Evolutionary conservation across 2,113 vertebrate genomes (phyloP), one percentile per base, ranked within the genome.

Genomic region (Syrmaticus mikado): DNA sequence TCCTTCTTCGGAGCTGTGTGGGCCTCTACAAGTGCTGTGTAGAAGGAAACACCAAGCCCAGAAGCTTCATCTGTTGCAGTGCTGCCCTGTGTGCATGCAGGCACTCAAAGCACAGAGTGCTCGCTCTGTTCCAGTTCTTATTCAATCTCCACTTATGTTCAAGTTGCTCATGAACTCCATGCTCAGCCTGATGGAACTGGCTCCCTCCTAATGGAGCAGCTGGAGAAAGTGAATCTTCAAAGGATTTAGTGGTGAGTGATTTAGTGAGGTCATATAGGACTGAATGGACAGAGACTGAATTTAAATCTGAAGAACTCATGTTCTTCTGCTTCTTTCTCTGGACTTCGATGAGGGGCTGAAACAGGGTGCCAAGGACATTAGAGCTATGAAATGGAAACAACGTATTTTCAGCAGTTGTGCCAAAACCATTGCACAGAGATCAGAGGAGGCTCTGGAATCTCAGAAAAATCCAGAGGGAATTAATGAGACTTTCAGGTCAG

Each of bases 351-450:
- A 89, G 36, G 74, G 43, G 34, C 38, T 36, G 52, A 48, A 40
- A 40, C 0, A 20, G 20, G 62, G 46, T 92, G 68, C 10, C 19
- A 15, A 45, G 46, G 60, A 18, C 74, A 48, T 16, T 68, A 90
- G 46, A 71, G 43, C 17, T 10, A 27, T 60, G 36, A 32, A 84
- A 43, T 16, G n/a, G 41, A 43, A 76, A 34, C 22, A 66, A 2
- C 0, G 0, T 38, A 8, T 8, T n/a, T 34, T 38, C 64, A 71
- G 60, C 1, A 1, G 10, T 82, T 62, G 58, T 79, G 74, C 58
- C 28, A 57, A 68, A 91, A n/a, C 24, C 38, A 45, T 24, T 36
- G 48, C 48, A 11, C 61, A 36, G 85, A 61, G 22, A 71, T 61
- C 71, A 50, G 14, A 24, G 16, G 0, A 14, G 19, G 73, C 32